Evolutionary conservation across 1,140 invertebrate species (phyloP).

Genomic region (Penaeus chinensis): DNA sequence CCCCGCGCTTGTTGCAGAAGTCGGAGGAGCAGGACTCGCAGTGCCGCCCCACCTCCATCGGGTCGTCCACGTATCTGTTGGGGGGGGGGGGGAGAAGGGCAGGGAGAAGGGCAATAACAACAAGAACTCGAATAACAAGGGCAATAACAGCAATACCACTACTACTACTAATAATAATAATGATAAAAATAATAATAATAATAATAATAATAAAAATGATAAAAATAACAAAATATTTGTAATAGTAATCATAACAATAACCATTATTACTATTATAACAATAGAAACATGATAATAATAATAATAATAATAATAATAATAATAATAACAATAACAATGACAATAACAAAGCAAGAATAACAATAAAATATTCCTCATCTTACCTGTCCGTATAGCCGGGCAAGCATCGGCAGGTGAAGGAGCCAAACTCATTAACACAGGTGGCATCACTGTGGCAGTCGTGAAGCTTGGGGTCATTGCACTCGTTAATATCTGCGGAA

Average conservation of each 20-base stretch:
- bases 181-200: neutral
- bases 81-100: too few species aligned
- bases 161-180: neutral
- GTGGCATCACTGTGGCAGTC: slow-evolving; percentile 87
- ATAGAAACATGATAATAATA: too few species aligned
- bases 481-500: slow-evolving; percentile 87
- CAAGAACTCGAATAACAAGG: neutral
- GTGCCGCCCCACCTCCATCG: slow-evolving; percentile 76
- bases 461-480: slow-evolving; percentile 83
- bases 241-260: too few species aligned
- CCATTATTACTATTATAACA: too few species aligned
- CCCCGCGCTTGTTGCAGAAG: slow-evolving; percentile 84
- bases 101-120: neutral
- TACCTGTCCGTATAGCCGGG: slow-evolving; percentile 75
- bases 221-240: too few species aligned
- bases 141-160: slow-evolving; percentile 12
- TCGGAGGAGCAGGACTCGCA: slow-evolving; percentile 81
- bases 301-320: too few species aligned
- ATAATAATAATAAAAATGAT: too few species aligned
- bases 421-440: slow-evolving; percentile 91
- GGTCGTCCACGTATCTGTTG: slow-evolving; percentile 74
- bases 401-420: slow-evolving; percentile 86
- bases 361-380: neutral
- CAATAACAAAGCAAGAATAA: neutral
- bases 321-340: too few species aligned